Evolutionary conservation across 2,888 invertebrate genomes (phyloP).

Genomic region (Chelonus formosanus): DNA sequence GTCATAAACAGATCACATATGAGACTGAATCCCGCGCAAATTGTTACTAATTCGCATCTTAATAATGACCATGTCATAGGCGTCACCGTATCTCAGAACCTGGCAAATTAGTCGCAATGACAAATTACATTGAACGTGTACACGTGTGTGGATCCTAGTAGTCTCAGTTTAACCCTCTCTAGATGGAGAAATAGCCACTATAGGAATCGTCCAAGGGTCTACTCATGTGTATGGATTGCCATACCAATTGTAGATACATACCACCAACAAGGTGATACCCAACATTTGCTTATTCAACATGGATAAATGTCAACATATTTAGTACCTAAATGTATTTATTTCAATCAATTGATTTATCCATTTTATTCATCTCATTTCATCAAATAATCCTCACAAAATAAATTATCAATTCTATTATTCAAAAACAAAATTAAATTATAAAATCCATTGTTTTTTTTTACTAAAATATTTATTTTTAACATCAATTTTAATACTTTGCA

Average conservation of each 20-base stretch:
- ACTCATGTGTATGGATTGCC: slow-evolving; percentile 7
- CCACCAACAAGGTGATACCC: too few relatives aligned
- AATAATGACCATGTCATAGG: slow-evolving; percentile 65
- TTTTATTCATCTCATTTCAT: slow-evolving; percentile 29
- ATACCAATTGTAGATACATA: too few relatives aligned
- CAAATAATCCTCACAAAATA: too few relatives aligned
- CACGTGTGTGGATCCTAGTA: slow-evolving; percentile 43
- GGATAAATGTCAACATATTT: slow-evolving; percentile 59
- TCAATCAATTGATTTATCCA: slow-evolving; percentile 62
- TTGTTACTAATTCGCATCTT: slow-evolving; percentile 66
- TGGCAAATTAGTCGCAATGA: slow-evolving; percentile 65
- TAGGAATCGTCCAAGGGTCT: slow-evolving; percentile 10
- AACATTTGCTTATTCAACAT: slow-evolving; percentile 53
- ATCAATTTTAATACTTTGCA: too few relatives aligned
- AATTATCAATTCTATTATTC: too few relatives aligned
- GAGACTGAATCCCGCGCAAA: slow-evolving; percentile 64
- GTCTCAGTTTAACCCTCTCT: slow-evolving; percentile 31
- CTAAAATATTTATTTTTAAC: too few relatives aligned
- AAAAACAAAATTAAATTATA: too few relatives aligned
- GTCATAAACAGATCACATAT: slow-evolving; percentile 65
- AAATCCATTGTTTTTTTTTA: too few relatives aligned
- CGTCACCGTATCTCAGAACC: slow-evolving; percentile 66
- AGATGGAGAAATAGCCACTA: slow-evolving; percentile 29
- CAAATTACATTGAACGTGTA: slow-evolving; percentile 58
- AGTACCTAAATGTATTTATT: slow-evolving; percentile 57